Evolutionary conservation across 2,888 invertebrate genomes (phyloP).

Genomic region (Polymixis lichenea): DNA sequence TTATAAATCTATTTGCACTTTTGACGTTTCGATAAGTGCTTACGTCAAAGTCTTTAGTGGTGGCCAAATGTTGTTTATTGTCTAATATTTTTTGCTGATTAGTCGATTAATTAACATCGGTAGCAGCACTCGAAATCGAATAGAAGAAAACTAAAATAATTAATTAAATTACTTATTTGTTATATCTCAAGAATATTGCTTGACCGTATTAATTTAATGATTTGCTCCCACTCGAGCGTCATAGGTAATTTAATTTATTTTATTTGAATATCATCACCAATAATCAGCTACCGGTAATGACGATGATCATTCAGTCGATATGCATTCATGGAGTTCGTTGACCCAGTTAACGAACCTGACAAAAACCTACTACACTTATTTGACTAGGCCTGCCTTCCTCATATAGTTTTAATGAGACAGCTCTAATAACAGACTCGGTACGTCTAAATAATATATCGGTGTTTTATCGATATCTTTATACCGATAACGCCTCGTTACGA

Average conservation of each 20-base stretch:
- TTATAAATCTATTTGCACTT: conserved; percentile 8
- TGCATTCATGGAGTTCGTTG: conserved; percentile 70
- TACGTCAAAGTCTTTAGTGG: conserved; percentile 26
- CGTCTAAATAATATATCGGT: conserved; percentile 51
- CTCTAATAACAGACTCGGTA: conserved; percentile 59
- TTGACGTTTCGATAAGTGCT: conserved; percentile 23
- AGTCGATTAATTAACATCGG: conserved; percentile 45
- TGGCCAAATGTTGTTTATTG: background rate
- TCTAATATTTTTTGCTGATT: conserved; percentile 28
- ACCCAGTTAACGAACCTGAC: conserved; percentile 60
- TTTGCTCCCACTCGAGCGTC: conserved; percentile 39
- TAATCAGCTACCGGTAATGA: conserved; percentile 72
- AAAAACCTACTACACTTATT: conserved; percentile 51
- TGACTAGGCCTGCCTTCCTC: conserved; percentile 53
- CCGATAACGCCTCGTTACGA: conserved; percentile 50
- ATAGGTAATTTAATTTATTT: conserved; percentile 61
- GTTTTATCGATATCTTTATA: conserved; percentile 47
- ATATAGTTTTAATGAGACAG: conserved; percentile 69
- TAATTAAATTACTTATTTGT: conserved; percentile 23
- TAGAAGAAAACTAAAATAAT: conserved; percentile 2
- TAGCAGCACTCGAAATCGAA: background rate
- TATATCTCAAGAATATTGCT: conserved; percentile 28
- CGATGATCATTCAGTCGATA: conserved; percentile 62
- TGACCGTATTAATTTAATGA: conserved; percentile 61
- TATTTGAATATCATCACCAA: conserved; percentile 76